Percentiles rank a stretch among this genome's conserved stretches.
Conservation (phyloP, 2,113 vertebrate species). For the Promerops cafer region DNA sequence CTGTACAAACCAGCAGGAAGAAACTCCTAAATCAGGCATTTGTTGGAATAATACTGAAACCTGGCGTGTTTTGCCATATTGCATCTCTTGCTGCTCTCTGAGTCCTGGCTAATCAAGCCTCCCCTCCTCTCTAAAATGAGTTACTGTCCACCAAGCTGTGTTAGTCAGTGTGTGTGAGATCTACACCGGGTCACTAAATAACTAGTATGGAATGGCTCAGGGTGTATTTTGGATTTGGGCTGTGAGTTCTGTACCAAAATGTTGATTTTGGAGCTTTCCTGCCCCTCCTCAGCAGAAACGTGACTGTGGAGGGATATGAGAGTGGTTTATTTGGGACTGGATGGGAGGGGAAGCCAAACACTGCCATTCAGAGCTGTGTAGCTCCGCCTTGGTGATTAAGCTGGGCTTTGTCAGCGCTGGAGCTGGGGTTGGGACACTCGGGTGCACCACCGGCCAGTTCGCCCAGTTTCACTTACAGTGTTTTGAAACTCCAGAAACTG, state of each 20-base stretch:
- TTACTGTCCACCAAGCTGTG: not conserved
- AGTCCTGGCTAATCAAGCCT: not conserved
- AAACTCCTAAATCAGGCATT: not conserved
- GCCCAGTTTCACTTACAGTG: not conserved
- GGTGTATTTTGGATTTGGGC: not conserved
- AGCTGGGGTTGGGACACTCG: not conserved
- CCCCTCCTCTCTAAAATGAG: not conserved
- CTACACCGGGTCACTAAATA: not conserved
- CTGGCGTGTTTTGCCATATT: fast-evolving
- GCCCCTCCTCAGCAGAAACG: not conserved
- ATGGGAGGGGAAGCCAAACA: not conserved
- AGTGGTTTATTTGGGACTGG: not conserved
- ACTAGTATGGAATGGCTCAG: not conserved
- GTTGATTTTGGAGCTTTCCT: not conserved
- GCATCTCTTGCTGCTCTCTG: not conserved
- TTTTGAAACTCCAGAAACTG: not conserved
- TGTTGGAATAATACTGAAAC: not conserved
- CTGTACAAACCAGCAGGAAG: not conserved
- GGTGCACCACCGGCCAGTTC: not conserved
- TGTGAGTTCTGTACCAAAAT: not conserved
- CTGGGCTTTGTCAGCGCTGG: not conserved
- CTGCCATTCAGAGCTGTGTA: not conserved
- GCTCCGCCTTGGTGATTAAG: conserved; percentile 20
- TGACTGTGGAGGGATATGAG: not conserved
- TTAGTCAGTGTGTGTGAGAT: not conserved